Conservation (phyloP, 2,888 invertebrate species). For the Parnassius orleans region DNA sequence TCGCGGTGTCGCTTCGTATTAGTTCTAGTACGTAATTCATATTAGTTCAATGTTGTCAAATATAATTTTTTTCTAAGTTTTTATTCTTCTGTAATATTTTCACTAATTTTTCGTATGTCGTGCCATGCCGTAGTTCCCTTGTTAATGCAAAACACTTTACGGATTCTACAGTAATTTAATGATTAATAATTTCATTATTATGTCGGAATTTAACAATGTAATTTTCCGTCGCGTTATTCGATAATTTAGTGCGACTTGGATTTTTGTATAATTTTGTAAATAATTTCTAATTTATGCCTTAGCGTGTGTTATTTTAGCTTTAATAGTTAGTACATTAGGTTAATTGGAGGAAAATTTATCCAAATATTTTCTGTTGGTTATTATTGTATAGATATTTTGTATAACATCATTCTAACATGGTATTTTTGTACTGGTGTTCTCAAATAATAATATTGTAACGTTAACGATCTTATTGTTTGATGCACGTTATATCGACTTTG, state of each 20-base stretch:
- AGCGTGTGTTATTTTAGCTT: conserved; percentile 72
- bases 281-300: conserved; percentile 72
- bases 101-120: conserved; percentile 12
- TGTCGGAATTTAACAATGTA: not conserved
- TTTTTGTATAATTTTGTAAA: conserved; percentile 77
- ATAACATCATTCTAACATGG: conserved; percentile 41
- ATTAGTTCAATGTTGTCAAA: no score
- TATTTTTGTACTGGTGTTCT: conserved; percentile 22
- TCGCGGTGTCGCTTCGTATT: no score
- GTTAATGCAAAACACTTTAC: conserved; percentile 6
- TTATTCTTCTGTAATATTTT: not conserved
- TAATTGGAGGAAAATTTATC: conserved; percentile 54
- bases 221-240: not conserved
- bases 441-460: conserved; percentile 21
- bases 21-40: no score
- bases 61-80: not conserved
- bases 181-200: not conserved
- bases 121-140: conserved; percentile 25
- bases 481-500: conserved; percentile 31
- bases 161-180: conserved; percentile 9
- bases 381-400: conserved; percentile 51
- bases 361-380: conserved; percentile 65
- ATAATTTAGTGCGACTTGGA: not conserved
- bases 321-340: conserved; percentile 72
- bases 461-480: not conserved